Evolutionary conservation across 2,113 vertebrate species (phyloP).

Genomic region (Indri indri): DNA sequence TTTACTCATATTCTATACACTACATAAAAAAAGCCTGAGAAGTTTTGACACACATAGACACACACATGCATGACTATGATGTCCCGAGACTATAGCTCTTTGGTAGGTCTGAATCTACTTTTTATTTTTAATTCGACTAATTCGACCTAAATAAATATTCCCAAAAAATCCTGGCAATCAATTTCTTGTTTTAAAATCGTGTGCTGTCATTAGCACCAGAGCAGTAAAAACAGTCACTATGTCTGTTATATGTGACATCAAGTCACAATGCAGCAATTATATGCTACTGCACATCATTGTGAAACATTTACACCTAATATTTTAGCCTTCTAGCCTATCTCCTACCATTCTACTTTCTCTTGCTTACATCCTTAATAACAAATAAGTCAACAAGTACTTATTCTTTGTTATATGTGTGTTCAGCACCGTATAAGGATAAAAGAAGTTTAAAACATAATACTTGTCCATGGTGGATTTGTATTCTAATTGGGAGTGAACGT

Average conservation of each 20-base stretch:
- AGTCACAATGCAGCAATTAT: background rate
- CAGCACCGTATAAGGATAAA: background rate
- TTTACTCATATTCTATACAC: background rate
- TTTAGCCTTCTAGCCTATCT: background rate
- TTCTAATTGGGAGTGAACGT: background rate
- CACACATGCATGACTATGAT: background rate
- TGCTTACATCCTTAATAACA: background rate
- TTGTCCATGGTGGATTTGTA: background rate
- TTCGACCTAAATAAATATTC: background rate
- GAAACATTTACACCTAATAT: background rate
- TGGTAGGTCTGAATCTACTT: background rate
- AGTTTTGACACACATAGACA: background rate
- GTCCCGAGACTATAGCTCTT: background rate
- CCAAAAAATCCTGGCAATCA: background rate
- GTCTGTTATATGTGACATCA: background rate
- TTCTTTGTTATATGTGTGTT: background rate
- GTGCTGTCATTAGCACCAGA: background rate
- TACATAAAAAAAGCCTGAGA: background rate
- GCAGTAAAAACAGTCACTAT: background rate
- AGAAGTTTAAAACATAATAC: background rate
- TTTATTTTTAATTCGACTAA: background rate
- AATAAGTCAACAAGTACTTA: background rate
- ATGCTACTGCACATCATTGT: accelerated
- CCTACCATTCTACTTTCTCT: background rate
- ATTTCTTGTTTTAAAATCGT: conserved; percentile 5